A percentile compares a stretch with the other conserved stretches of the same genome.
phyloP scores from a whole-genome alignment of 2,888 invertebrate genomes.

The Campopleginae sp. region DNA sequence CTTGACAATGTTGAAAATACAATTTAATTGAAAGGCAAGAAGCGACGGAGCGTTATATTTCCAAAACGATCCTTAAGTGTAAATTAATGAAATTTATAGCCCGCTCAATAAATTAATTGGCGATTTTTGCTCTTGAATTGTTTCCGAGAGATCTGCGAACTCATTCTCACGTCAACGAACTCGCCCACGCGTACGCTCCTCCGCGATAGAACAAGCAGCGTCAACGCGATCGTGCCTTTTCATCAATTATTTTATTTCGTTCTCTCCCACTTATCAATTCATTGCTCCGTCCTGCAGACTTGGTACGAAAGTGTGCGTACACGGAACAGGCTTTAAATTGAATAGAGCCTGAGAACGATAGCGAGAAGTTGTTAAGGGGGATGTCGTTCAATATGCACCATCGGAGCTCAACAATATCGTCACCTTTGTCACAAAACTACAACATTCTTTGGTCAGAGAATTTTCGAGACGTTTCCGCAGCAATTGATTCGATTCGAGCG shows the following conservation, averaged over 20 bases:
- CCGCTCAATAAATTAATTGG: constrained; percentile 6
- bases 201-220: background rate
- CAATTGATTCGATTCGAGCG: constrained; percentile 64
- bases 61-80: constrained; percentile 6
- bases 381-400: constrained; percentile 4
- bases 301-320: constrained; percentile 15
- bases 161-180: constrained; percentile 22
- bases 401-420: constrained; percentile 17
- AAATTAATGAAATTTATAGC: constrained; percentile 31
- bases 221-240: constrained; percentile 10
- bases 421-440: constrained; percentile 24
- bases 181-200: background rate
- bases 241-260: constrained; percentile 40
- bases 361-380: constrained; percentile 53
- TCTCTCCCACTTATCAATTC: constrained; percentile 26
- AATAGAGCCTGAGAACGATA: constrained; percentile 47
- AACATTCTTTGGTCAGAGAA: constrained; percentile 25
- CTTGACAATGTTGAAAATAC: constrained; percentile 6
- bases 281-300: constrained; percentile 1
- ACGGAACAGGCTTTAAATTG: constrained; percentile 57
- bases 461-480: constrained; percentile 65
- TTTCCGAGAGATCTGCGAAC: background rate
- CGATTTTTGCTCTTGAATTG: constrained; percentile 10
- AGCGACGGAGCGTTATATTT: background rate
- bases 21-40: background rate